Conservation (phyloP, 2,797 vertebrate genomes). For the Pipistrellus pipistrellus region DNA sequence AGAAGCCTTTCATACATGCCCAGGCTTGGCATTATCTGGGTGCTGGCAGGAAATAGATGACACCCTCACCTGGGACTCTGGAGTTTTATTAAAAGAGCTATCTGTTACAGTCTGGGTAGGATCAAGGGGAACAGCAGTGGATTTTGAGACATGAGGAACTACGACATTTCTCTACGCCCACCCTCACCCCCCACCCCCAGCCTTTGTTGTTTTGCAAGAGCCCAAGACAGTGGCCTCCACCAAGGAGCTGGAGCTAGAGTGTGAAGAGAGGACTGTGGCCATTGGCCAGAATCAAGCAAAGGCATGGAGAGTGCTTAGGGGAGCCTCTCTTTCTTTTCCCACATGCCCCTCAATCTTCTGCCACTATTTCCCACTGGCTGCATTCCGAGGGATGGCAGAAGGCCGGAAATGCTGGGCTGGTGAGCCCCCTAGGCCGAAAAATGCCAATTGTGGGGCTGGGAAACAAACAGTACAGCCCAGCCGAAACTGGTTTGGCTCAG, state of each 20-base stretch:
- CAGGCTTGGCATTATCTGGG: background rate
- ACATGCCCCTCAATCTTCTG: background rate
- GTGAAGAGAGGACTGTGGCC: rapidly evolving
- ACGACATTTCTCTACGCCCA: background rate
- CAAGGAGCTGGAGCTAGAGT: background rate
- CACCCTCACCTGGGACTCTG: background rate
- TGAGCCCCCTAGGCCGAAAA: background rate
- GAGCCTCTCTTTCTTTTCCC: background rate
- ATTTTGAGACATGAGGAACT: background rate
- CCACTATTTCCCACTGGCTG: background rate
- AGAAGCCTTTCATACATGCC: background rate
- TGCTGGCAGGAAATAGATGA: background rate
- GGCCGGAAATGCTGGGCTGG: background rate
- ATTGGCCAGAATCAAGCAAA: background rate
- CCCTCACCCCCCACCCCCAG: background rate
- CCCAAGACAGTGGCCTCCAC: background rate
- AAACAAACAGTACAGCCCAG: background rate
- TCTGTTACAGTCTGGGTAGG: background rate
- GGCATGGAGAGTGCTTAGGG: background rate
- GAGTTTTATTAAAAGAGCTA: background rate
- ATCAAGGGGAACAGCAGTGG: background rate
- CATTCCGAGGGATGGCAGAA: background rate
- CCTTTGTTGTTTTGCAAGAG: background rate
- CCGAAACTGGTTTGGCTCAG: too few species aligned
- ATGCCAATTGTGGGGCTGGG: rapidly evolving